These are phyloP conservation scores for Chrysocyon brachyurus DNA, from an alignment of 2,797 vertebrate genomes.

Conservation along the genomic window DNA sequence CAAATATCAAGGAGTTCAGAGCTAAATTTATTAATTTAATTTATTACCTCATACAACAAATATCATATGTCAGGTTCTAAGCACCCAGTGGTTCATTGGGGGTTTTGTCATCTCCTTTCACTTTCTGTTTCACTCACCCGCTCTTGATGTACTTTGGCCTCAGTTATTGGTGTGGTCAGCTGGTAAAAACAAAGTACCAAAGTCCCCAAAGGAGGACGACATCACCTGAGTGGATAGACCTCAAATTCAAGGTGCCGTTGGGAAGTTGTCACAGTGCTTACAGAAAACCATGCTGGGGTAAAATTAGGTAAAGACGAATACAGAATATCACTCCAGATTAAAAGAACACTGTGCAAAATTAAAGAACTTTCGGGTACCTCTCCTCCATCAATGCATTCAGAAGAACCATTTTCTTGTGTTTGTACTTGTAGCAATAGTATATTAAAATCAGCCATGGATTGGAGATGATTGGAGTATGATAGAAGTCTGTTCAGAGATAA, in stretches of 20 bases:
- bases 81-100: accelerated
- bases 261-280: background rate
- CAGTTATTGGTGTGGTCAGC: background rate
- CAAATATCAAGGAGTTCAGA: background rate
- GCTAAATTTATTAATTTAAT: no score
- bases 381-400: no score
- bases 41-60: accelerated
- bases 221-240: background rate
- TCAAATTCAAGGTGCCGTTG: background rate
- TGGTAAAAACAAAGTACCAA: background rate
- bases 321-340: background rate
- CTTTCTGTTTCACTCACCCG: background rate
- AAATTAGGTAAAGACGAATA: background rate
- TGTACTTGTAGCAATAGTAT: background rate
- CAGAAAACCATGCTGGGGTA: background rate
- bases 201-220: background rate
- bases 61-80: background rate
- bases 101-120: background rate
- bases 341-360: background rate
- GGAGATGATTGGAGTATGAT: background rate
- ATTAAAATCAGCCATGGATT: background rate
- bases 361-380: accelerated
- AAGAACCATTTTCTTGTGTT: background rate
- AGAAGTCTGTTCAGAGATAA: background rate
- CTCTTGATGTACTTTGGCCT: background rate